phyloP scores from a whole-genome alignment of 2,888 invertebrate species.

The Oscheius sp. region DNA sequence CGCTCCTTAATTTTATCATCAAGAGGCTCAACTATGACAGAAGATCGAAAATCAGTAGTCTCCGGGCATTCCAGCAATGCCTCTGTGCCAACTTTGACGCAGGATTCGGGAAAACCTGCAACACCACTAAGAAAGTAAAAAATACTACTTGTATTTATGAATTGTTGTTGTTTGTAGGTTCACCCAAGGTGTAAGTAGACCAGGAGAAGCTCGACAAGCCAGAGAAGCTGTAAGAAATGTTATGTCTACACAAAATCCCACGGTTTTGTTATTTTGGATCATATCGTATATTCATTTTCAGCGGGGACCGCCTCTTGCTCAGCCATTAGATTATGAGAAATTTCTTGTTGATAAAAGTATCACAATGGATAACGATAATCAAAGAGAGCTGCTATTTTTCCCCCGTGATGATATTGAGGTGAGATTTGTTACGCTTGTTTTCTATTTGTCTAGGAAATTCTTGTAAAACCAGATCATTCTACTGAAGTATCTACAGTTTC shows the following conservation, averaged over 20 bases:
- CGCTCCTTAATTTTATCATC: conserved; percentile 29
- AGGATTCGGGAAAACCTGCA: conserved; percentile 52
- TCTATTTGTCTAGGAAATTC: conserved; percentile 24
- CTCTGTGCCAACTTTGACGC: conserved; percentile 48
- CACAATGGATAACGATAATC: conserved; percentile 69
- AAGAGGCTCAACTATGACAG: conserved; percentile 40
- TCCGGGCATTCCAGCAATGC: conserved; percentile 61
- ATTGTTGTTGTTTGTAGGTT: conserved; percentile 49
- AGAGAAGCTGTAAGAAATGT: conserved; percentile 69
- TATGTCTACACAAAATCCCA: conserved; percentile 64
- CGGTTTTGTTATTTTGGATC: too few species aligned
- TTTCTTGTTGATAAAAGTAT: conserved; percentile 68
- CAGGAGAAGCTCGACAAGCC: conserved; percentile 69
- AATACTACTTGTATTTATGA: not conserved
- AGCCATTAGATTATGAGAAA: conserved; percentile 70
- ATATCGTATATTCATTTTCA: too few species aligned
- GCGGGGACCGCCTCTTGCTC: conserved; percentile 65
- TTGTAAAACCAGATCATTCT: conserved; percentile 39
- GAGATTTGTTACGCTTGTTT: not conserved
- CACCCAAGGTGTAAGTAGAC: conserved; percentile 68
- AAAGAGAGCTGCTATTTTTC: conserved; percentile 69
- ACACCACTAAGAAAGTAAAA: conserved; percentile 55
- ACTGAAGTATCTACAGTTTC: conserved; percentile 59
- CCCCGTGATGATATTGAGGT: conserved; percentile 71
- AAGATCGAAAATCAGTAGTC: conserved; percentile 58